A percentile compares a stretch with the other conserved stretches of the same genome.
phyloP scores from a whole-genome alignment of 2,113 vertebrate genomes.

The Campylorhamphus procurvoides region DNA sequence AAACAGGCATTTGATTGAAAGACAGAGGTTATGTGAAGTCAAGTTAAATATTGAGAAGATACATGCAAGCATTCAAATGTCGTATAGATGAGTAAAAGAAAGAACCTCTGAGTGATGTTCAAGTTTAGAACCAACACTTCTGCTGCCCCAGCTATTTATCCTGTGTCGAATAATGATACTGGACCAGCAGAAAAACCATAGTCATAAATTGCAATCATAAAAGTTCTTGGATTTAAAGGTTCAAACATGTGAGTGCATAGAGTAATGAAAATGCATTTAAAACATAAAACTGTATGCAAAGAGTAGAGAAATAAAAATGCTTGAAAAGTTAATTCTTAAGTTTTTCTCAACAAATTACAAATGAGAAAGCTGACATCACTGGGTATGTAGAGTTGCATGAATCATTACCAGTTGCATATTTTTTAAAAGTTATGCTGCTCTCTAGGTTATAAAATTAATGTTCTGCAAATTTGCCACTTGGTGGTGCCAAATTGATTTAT shows the following conservation, averaged over 20 bases:
- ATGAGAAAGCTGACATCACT: neutral
- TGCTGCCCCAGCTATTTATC: neutral
- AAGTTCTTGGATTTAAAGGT: neutral
- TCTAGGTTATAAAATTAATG: neutral
- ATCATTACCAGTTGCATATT: fast-evolving
- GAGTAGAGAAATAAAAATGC: neutral
- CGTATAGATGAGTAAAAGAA: neutral
- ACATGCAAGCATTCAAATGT: neutral
- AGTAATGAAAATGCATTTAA: neutral
- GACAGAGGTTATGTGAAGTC: neutral
- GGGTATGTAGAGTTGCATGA: neutral
- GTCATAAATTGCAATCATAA: neutral
- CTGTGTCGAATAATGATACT: neutral
- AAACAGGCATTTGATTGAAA: neutral
- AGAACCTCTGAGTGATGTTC: neutral
- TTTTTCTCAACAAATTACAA: neutral
- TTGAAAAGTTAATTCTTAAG: neutral
- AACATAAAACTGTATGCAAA: neutral
- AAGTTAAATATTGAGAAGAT: neutral
- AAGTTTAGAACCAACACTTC: neutral
- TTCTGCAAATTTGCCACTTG: conserved; percentile 41
- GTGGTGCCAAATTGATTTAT: conserved; percentile 41
- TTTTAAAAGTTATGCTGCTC: fast-evolving
- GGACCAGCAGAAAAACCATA: neutral
- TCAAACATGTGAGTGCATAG: fast-evolving